phyloP scores from a whole-genome alignment of 2,113 vertebrate genomes.

The Paramisgurnus dabryanus region DNA sequence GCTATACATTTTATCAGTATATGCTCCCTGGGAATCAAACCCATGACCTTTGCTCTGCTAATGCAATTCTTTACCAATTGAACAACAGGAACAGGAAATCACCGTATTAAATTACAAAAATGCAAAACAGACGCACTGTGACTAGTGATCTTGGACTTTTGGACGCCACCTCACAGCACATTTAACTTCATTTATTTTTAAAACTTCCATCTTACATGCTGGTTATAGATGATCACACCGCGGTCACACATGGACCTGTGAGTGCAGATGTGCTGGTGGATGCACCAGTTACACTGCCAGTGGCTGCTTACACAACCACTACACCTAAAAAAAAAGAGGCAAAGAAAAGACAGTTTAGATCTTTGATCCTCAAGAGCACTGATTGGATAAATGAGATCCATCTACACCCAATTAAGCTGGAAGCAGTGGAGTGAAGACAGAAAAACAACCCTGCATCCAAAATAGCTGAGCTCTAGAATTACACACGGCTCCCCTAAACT shows the following conservation, averaged over 20 bases:
- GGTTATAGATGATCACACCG: conserved; percentile 85
- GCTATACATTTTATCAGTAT: no score
- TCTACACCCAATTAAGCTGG: conserved; percentile 5
- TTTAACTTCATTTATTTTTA: conserved; percentile 1
- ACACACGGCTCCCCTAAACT: conserved; percentile 23
- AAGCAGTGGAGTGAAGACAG: conserved; percentile 1
- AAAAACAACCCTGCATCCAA: conserved; percentile 19
- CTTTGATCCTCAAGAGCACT: not conserved
- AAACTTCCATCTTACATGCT: conserved; percentile 75
- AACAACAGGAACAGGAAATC: no score
- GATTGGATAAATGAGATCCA: conserved; percentile 9
- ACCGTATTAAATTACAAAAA: not conserved
- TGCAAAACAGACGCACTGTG: not conserved
- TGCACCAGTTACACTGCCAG: conserved; percentile 96
- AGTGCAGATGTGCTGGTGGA: conserved; percentile 91
- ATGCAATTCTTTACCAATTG: no score
- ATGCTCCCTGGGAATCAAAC: no score
- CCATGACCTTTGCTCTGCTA: no score
- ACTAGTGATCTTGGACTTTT: not conserved
- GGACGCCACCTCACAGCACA: conserved; percentile 16
- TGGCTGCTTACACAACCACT: conserved; percentile 90
- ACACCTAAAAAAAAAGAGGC: conserved; percentile 75
- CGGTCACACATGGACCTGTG: conserved; percentile 82
- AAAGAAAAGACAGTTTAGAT: not conserved
- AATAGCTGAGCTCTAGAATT: conserved; percentile 29